These are phyloP conservation scores for Argyresthia albistria DNA, from an alignment of 2,888 invertebrate genomes.

Conservation along the genomic window DNA sequence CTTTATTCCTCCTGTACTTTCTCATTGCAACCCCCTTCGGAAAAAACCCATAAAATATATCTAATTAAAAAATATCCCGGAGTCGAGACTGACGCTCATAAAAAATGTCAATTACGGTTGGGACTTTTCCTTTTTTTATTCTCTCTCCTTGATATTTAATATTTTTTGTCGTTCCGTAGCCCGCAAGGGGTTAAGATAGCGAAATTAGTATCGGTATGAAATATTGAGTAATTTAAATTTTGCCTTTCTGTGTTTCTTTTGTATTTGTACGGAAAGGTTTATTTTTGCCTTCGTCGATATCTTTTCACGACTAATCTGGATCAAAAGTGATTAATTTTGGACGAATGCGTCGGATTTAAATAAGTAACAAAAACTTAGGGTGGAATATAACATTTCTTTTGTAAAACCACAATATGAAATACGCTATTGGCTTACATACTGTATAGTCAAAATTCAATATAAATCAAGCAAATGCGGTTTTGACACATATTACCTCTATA, in stretches of 20 bases:
- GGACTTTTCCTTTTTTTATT: conserved; percentile 28
- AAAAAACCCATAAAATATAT: conserved; percentile 74
- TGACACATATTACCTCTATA: too few relatives aligned
- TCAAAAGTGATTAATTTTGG: conserved; percentile 17
- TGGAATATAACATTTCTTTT: too few relatives aligned
- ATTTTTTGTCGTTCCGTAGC: conserved; percentile 61
- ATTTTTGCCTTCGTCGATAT: conserved; percentile 17
- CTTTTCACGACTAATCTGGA: conserved; percentile 26
- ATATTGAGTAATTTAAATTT: conserved; percentile 72
- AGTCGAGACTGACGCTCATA: conserved; percentile 70
- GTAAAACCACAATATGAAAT: too few relatives aligned
- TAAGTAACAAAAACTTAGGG: too few relatives aligned
- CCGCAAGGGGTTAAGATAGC: conserved; percentile 68
- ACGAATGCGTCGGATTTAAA: background rate
- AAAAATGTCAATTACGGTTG: conserved; percentile 71
- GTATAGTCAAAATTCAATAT: too few relatives aligned
- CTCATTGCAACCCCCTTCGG: conserved; percentile 49
- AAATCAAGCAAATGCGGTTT: too few relatives aligned
- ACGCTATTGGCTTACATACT: too few relatives aligned
- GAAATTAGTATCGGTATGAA: conserved; percentile 72
- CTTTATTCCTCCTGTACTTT: conserved; percentile 45
- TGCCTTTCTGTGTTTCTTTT: conserved; percentile 21
- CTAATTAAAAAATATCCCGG: conserved; percentile 74
- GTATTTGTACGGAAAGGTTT: conserved; percentile 15
- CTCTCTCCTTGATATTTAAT: conserved; percentile 17